Percentiles rank a stretch among this genome's conserved stretches.
Conservation (phyloP, 2,888 invertebrate species). For the Ommatoiulus sabulosus region DNA sequence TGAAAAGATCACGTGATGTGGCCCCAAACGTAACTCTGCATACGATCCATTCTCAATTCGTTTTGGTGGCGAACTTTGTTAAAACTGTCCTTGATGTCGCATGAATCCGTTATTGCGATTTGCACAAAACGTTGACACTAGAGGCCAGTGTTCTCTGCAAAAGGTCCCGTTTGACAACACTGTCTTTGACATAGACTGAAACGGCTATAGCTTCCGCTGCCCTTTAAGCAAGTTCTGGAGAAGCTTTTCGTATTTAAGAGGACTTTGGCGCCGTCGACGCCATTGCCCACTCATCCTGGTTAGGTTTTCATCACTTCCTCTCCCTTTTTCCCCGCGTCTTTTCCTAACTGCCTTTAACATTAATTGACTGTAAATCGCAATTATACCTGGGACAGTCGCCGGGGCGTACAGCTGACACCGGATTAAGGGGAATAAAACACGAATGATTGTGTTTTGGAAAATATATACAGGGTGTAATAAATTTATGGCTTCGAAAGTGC, state of each 20-base stretch:
- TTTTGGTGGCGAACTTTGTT: too few relatives aligned
- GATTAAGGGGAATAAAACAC: constrained; percentile 43
- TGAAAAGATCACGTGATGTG: too few relatives aligned
- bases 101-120: neutral
- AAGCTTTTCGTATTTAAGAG: too few relatives aligned
- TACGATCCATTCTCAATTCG: too few relatives aligned
- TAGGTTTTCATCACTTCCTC: neutral
- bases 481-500: neutral
- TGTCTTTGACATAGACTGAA: neutral
- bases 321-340: neutral
- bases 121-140: neutral
- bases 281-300: neutral
- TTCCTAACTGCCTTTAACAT: neutral
- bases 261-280: neutral
- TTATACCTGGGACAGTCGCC: constrained; percentile 30
- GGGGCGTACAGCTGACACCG: neutral
- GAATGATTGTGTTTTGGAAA: constrained; percentile 31
- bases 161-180: neutral
- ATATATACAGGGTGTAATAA: constrained; percentile 37
- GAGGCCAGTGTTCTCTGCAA: neutral
- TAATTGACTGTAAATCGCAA: constrained; percentile 47
- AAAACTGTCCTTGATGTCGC: too few relatives aligned
- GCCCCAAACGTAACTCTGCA: too few relatives aligned
- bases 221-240: neutral
- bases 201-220: neutral